phyloP scores from a whole-genome alignment of 2,113 vertebrate genomes.

The Zosterops borbonicus region DNA sequence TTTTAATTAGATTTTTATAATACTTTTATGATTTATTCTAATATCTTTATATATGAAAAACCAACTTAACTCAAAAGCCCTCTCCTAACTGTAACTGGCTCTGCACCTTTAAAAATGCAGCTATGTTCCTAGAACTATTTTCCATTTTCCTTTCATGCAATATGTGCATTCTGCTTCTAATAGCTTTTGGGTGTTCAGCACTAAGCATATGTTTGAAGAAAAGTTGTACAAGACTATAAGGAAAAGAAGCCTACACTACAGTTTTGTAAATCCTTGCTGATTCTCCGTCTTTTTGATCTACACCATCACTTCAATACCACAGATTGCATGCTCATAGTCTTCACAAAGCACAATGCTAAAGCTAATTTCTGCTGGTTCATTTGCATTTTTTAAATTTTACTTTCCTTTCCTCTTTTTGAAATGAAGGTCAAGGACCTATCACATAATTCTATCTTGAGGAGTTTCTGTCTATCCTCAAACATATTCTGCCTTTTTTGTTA shows the following conservation, averaged over 20 bases:
- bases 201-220: conserved; percentile 42
- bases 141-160: conserved; percentile 43
- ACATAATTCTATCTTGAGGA: background rate
- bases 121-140: background rate
- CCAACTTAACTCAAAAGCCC: background rate
- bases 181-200: conserved; percentile 2
- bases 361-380: conserved; percentile 6
- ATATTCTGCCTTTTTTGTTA: background rate
- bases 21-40: background rate
- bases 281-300: conserved; percentile 16
- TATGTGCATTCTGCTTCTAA: conserved; percentile 40
- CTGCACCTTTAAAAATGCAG: background rate
- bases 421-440: background rate
- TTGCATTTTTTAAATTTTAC: background rate
- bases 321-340: background rate
- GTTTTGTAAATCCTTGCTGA: background rate
- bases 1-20: background rate
- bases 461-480: background rate
- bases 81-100: background rate
- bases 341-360: background rate
- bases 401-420: background rate
- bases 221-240: conserved; percentile 1
- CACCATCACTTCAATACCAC: background rate
- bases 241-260: background rate
- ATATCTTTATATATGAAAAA: background rate